Conservation (phyloP, 2,113 vertebrate species). For the Neomonachus schauinslandi region DNA sequence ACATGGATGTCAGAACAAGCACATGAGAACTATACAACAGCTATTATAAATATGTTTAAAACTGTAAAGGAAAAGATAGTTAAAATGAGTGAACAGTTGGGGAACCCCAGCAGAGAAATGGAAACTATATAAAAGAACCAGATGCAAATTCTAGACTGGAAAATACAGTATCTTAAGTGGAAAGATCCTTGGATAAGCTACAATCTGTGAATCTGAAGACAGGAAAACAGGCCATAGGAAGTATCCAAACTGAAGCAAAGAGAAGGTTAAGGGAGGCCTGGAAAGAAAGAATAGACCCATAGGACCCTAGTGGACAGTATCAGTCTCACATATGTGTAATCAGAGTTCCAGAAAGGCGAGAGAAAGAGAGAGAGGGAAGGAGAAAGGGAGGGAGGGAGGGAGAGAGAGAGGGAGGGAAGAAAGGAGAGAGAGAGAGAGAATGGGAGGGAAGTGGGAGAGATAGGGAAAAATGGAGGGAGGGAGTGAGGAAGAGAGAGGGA, state of each 20-base stretch:
- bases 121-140: background rate
- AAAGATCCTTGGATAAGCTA: background rate
- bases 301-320: fast-evolving
- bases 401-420: too few species aligned
- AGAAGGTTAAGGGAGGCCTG: background rate
- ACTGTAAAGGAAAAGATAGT: background rate
- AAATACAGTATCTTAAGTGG: background rate
- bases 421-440: too few species aligned
- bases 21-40: background rate
- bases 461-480: fast-evolving
- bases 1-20: fast-evolving
- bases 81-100: background rate
- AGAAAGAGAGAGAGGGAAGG: fast-evolving
- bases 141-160: background rate
- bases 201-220: background rate
- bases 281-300: too few species aligned
- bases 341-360: background rate
- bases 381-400: background rate
- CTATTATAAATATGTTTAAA: background rate
- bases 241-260: background rate
- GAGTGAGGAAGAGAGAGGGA: too few species aligned
- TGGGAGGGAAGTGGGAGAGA: too few species aligned
- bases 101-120: background rate
- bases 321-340: fast-evolving
- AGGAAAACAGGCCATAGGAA: background rate